Conservation (phyloP, 2,888 invertebrate species). For the Drosophila basisetae region DNA sequence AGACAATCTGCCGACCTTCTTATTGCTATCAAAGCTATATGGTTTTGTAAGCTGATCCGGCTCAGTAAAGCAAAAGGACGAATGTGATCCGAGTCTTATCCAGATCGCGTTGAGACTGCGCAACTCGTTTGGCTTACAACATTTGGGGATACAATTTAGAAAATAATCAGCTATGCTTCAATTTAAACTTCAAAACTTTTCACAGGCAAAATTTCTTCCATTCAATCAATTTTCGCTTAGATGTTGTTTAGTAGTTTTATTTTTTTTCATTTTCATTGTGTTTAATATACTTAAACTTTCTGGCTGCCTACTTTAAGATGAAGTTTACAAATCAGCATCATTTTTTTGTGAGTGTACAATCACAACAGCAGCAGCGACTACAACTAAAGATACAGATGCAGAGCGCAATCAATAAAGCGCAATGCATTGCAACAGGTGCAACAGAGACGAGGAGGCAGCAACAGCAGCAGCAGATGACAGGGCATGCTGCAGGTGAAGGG, state of each 20-base stretch:
- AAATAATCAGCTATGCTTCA: neutral
- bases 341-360: neutral
- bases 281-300: no score
- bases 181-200: neutral
- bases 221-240: neutral
- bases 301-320: neutral
- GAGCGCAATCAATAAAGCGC: conserved; percentile 71
- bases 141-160: neutral
- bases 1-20: accelerated
- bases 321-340: neutral
- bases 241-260: accelerated
- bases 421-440: conserved; percentile 77
- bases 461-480: conserved; percentile 45
- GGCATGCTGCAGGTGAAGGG: conserved; percentile 61
- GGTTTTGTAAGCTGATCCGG: neutral
- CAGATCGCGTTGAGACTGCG: neutral
- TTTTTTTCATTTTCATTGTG: neutral
- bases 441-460: conserved; percentile 31
- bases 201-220: neutral
- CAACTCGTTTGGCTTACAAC: accelerated
- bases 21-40: neutral
- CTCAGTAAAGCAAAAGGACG: neutral
- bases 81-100: neutral
- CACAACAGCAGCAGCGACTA: conserved; percentile 15
- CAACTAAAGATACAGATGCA: conserved; percentile 26